Evolutionary conservation across 2,888 invertebrate species (phyloP).

Genomic region (Phasia obesa): DNA sequence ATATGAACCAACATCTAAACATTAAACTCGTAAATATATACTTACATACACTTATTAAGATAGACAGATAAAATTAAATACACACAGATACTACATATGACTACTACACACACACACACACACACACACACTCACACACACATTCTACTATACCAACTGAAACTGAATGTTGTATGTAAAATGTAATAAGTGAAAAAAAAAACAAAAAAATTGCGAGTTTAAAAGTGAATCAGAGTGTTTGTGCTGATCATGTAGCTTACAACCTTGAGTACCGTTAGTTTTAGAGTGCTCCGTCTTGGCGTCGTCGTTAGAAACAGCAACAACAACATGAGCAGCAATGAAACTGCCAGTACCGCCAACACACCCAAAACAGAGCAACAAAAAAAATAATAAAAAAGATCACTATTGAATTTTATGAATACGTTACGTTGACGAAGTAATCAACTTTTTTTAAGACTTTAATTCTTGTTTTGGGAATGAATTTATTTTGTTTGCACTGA

Average conservation of each 20-base stretch:
- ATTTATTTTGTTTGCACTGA: slow-evolving; percentile 59
- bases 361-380: slow-evolving; percentile 66
- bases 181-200: background rate
- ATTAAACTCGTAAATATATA: slow-evolving; percentile 25
- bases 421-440: slow-evolving; percentile 69
- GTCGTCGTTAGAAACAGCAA: slow-evolving; percentile 63
- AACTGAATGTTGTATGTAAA: slow-evolving; percentile 29
- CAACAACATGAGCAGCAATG: slow-evolving; percentile 46
- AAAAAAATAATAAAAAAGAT: slow-evolving; percentile 36
- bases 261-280: slow-evolving; percentile 74
- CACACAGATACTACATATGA: slow-evolving; percentile 1
- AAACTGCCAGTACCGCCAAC: slow-evolving; percentile 67
- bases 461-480: slow-evolving; percentile 55
- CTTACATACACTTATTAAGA: slow-evolving; percentile 37
- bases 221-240: slow-evolving; percentile 61
- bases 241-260: slow-evolving; percentile 70
- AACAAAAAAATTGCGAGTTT: slow-evolving; percentile 32
- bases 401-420: slow-evolving; percentile 69
- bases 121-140: background rate
- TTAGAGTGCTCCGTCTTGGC: slow-evolving; percentile 70
- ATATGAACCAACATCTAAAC: slow-evolving; percentile 24
- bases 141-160: slow-evolving; percentile 1
- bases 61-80: slow-evolving; percentile 23
- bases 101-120: background rate
- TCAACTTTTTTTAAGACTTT: slow-evolving; percentile 54